A percentile compares a stretch with the other conserved stretches of the same genome.
Evolutionary conservation across 2,888 invertebrate species (phyloP).

Genomic region (Limenitis arthemis): DNA sequence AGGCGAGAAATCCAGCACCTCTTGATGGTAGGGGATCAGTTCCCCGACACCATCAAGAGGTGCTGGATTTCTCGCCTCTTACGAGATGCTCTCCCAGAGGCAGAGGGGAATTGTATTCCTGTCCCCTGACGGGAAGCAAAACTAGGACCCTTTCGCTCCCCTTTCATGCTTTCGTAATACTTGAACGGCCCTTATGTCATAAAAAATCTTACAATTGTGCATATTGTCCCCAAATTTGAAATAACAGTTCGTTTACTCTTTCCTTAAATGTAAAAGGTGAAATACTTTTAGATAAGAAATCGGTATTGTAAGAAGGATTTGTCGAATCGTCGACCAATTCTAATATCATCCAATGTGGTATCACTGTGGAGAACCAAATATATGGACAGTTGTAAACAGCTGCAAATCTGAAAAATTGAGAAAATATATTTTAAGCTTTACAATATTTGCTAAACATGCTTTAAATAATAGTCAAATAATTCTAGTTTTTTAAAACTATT

Average conservation of each 20-base stretch:
- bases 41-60: no score
- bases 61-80: no score
- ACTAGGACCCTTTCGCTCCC: not conserved
- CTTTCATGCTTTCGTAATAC: not conserved
- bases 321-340: slow-evolving; percentile 38
- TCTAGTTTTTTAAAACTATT: no score
- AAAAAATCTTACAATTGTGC: slow-evolving; percentile 14
- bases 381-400: slow-evolving; percentile 24
- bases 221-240: slow-evolving; percentile 7
- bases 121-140: no score
- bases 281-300: slow-evolving; percentile 25
- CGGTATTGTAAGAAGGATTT: slow-evolving; percentile 40
- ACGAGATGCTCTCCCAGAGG: no score
- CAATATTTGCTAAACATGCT: no score
- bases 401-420: slow-evolving; percentile 11
- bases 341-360: slow-evolving; percentile 35
- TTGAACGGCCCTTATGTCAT: not conserved
- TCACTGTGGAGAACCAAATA: slow-evolving; percentile 25
- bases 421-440: no score
- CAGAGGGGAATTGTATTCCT: no score
- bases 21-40: no score
- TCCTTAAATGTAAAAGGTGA: slow-evolving; percentile 41
- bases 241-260: slow-evolving; percentile 33
- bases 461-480: no score
- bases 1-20: no score